Evolutionary conservation across 2,888 invertebrate genomes (phyloP).

Genomic region (Ditula angustiorana): DNA sequence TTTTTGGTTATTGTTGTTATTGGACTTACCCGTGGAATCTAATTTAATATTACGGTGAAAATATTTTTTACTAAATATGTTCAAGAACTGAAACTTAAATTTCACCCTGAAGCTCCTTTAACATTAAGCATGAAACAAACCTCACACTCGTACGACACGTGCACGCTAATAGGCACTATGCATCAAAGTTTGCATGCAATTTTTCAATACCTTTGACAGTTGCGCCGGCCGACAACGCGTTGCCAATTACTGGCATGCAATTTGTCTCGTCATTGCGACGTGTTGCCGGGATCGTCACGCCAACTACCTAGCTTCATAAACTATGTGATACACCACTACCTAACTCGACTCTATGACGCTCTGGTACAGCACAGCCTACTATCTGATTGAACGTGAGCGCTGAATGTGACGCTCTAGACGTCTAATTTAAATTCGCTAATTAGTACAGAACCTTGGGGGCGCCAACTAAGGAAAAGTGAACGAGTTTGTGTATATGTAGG

Average conservation of each 20-base stretch:
- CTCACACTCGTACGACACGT: not conserved
- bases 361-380: constrained; percentile 10
- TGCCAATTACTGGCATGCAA: constrained; percentile 63
- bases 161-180: constrained; percentile 33
- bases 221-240: constrained; percentile 53
- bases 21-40: not conserved
- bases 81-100: not conserved
- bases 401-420: constrained; percentile 27
- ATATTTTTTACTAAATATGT: not conserved
- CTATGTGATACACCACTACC: constrained; percentile 15
- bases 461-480: constrained; percentile 25
- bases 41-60: not conserved
- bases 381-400: constrained; percentile 37
- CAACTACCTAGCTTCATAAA: constrained; percentile 18
- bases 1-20: too few relatives aligned
- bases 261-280: constrained; percentile 61
- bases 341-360: not conserved
- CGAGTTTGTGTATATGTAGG: not conserved
- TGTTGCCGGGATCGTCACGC: constrained; percentile 43
- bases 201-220: constrained; percentile 54
- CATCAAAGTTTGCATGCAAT: constrained; percentile 46
- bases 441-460: constrained; percentile 35
- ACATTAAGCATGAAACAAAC: not conserved
- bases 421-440: constrained; percentile 39
- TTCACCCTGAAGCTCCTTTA: not conserved